Percentiles rank a stretch among this genome's conserved stretches.
These are phyloP conservation scores for Acanthosoma haemorrhoidale DNA, from an alignment of 2,888 invertebrate genomes.

Conservation along the genomic window DNA sequence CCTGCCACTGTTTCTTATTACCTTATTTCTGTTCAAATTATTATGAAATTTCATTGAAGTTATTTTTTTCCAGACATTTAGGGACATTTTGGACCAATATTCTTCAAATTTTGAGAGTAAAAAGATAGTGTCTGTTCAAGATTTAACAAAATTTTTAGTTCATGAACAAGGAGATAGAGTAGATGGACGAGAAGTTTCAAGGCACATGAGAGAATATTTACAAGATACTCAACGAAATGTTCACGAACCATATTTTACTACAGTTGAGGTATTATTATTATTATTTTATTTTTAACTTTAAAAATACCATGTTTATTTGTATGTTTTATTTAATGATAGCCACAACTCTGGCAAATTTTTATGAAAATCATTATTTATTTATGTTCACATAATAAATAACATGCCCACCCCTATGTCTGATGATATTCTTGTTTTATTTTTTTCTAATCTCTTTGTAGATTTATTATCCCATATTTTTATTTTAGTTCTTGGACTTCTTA, in stretches of 20 bases:
- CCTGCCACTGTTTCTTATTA: too few relatives aligned
- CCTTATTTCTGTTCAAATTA: too few relatives aligned
- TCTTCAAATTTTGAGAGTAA: slow-evolving; percentile 49
- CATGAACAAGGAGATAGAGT: slow-evolving; percentile 55
- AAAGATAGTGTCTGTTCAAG: slow-evolving; percentile 58
- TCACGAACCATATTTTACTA: slow-evolving; percentile 76
- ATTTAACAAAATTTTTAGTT: slow-evolving; percentile 66
- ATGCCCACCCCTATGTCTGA: too few relatives aligned
- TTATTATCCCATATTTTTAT: neutral
- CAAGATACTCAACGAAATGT: slow-evolving; percentile 79
- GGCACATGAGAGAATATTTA: slow-evolving; percentile 47
- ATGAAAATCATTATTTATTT: neutral
- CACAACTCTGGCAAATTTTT: too few relatives aligned
- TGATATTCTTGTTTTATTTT: too few relatives aligned
- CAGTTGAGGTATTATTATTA: slow-evolving; percentile 58
- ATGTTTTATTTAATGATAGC: too few relatives aligned
- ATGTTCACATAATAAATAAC: neutral
- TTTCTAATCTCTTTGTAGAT: too few relatives aligned
- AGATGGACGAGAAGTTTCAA: slow-evolving; percentile 42
- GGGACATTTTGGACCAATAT: slow-evolving; percentile 59
- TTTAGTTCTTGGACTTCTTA: slow-evolving; percentile 80
- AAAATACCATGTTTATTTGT: neutral
- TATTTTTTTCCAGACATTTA: slow-evolving; percentile 54
- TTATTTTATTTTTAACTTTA: neutral
- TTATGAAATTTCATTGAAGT: too few relatives aligned